A percentile compares a stretch with the other conserved stretches of the same genome.
These are phyloP conservation scores for Scytalopus superciliaris DNA, from an alignment of 2,113 vertebrate genomes.

Conservation along the genomic window DNA sequence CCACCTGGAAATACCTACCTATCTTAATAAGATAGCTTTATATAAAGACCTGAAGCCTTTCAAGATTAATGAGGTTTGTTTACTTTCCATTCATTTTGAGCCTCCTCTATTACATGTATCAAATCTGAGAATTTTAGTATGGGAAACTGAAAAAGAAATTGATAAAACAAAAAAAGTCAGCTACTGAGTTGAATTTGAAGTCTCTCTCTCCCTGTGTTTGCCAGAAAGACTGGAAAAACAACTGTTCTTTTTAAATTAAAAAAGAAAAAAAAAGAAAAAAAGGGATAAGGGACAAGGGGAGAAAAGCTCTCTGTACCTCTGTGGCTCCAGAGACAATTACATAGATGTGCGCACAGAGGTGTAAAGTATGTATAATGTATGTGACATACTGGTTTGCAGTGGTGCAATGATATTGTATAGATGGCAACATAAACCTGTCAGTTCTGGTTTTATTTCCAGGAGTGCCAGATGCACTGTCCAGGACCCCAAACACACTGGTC, in stretches of 20 bases:
- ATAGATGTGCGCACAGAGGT: background rate
- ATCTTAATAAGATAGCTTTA: background rate
- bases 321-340: background rate
- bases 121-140: background rate
- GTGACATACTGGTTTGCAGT: background rate
- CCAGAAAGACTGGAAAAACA: background rate
- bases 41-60: background rate
- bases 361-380: background rate
- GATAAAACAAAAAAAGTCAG: background rate
- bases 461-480: conserved; percentile 51
- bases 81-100: conserved; percentile 1
- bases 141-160: background rate
- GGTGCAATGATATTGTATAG: background rate
- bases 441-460: conserved; percentile 2
- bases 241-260: background rate
- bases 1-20: background rate
- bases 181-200: background rate
- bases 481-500: background rate
- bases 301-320: background rate
- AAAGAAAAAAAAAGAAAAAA: background rate
- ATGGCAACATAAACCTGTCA: conserved; percentile 39
- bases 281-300: background rate
- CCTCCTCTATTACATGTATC: background rate
- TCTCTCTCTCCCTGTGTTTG: background rate
- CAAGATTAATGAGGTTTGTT: background rate